Evolutionary conservation across 2,888 invertebrate species (phyloP), one percentile per base, ranked within the genome.

Genomic region (Pterostichus niger): DNA sequence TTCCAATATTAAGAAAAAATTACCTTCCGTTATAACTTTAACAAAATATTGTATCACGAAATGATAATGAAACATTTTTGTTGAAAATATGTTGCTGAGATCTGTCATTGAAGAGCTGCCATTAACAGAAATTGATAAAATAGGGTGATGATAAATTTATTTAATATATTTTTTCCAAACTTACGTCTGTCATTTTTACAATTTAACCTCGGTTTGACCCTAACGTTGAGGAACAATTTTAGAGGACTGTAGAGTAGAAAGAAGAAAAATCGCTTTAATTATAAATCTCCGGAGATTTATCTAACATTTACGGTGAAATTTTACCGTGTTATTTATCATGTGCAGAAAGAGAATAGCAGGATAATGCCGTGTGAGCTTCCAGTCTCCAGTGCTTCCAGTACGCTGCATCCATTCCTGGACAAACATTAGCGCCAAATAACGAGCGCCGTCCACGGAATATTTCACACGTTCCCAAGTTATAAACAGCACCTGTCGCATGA

Each of bases 401-500:
- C 33, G 44, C 40, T 44, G 56, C 56, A 17, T 71, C 68, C 68
- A 71, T 71, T 71, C 44, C 68, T 71, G 68, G 68, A 71, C 68
- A 71, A 44, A 71, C 68, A 71, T 71, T 71, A 71, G 68, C 44
- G 68, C 44, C 68, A 13, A 71, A 71, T 71, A 71, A 71, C 68
- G 68, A 71, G 68, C 40, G 17, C 17, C 80, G 64, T 61, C 44
- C 44, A 59, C 17, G 61, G 79, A 44, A 79, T 79, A 79, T 79
- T 80, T 80, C 68, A 80, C 80, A 80, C 80, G 68, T 61, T 80
- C 49, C 80, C 68, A 68, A 80, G 80, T 80, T 64, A 80, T 80
- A 80, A 80, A 68, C 68, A 80, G 80, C 80, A 80, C 68, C 80
- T 80, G 80, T 80, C 80, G 68, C 80, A 68, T 80, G 80, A 68